Evolutionary conservation across 2,113 vertebrate genomes (phyloP).

Genomic region (Neopipo cinnamomea): DNA sequence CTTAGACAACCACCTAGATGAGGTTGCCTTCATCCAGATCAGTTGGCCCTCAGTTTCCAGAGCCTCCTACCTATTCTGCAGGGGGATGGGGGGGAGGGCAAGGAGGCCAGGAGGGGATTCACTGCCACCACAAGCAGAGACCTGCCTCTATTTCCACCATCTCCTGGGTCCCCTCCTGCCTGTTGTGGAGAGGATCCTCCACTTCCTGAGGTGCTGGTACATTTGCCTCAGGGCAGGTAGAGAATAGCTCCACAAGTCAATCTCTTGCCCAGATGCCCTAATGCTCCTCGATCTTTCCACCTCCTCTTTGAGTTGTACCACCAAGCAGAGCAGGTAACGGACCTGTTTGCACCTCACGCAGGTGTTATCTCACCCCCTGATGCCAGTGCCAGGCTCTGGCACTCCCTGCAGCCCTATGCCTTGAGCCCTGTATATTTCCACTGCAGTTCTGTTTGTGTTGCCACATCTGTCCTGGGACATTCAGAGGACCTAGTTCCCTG

Average conservation of each 20-base stretch:
- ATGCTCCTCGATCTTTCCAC: background rate
- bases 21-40: background rate
- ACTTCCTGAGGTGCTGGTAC: background rate
- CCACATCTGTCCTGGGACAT: background rate
- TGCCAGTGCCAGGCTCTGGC: background rate
- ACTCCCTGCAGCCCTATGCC: background rate
- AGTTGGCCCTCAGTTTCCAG: background rate
- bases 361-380: background rate
- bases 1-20: background rate
- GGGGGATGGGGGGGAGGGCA: background rate
- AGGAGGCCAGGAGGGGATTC: background rate
- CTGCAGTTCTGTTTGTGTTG: background rate
- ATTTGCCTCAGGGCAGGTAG: background rate
- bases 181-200: background rate
- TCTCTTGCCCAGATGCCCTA: background rate
- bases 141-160: background rate
- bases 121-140: background rate
- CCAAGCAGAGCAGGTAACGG: background rate
- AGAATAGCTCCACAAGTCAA: background rate
- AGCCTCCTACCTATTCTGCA: background rate
- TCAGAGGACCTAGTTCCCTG: background rate
- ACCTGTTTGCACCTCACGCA: background rate
- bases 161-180: background rate
- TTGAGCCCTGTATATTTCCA: background rate
- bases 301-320: background rate